Percentiles rank a stretch among this genome's conserved stretches.
Conservation (phyloP, 2,797 vertebrate genomes). For the Argyrosomus regius region DNA sequence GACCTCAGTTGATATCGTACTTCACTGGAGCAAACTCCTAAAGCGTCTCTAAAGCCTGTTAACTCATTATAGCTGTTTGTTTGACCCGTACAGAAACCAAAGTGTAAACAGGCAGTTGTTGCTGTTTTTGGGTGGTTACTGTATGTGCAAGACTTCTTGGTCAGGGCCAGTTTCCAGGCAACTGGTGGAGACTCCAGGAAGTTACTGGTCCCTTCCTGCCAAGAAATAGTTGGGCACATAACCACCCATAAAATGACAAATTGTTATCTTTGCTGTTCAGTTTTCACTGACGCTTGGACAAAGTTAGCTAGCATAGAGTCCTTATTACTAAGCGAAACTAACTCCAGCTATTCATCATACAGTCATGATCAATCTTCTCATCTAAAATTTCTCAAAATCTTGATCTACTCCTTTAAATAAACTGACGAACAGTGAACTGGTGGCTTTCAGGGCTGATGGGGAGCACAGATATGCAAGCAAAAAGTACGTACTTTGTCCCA, state of each 20-base stretch:
- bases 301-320: no score
- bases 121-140: neutral
- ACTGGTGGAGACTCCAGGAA: neutral
- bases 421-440: neutral
- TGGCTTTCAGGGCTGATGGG: neutral
- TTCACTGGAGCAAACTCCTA: neutral
- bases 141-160: neutral
- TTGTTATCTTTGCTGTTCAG: neutral
- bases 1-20: neutral
- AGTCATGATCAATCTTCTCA: neutral
- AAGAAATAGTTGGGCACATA: constrained; percentile 7
- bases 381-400: neutral
- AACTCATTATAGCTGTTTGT: neutral
- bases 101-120: neutral
- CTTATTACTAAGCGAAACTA: no score
- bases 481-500: no score
- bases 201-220: neutral
- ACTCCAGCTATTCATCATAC: no score
- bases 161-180: constrained; percentile 2
- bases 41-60: neutral
- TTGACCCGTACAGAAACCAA: neutral
- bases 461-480: no score
- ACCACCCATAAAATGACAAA: neutral
- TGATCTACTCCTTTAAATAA: neutral
- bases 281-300: neutral